A percentile compares a stretch with the other conserved stretches of the same genome.
These are phyloP conservation scores for Pogoniulus pusillus DNA, from an alignment of 2,797 vertebrate genomes.

Conservation along the genomic window DNA sequence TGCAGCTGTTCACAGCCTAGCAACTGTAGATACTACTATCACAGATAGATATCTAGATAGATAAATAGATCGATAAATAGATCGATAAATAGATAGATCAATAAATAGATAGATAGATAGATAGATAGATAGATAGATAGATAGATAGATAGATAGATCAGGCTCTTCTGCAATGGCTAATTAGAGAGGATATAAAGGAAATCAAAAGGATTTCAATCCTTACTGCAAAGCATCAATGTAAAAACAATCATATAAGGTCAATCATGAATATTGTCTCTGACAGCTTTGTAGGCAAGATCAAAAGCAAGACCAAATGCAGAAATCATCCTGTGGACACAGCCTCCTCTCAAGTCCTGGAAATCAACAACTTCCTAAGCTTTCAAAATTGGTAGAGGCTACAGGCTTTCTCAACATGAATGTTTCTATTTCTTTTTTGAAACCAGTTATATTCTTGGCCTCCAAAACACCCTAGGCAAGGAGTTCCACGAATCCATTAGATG, in stretches of 20 bases:
- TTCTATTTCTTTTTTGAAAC: constrained; percentile 37
- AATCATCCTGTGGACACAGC: neutral
- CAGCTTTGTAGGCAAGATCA: neutral
- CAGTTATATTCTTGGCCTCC: neutral
- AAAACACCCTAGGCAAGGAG: neutral
- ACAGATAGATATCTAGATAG: too few species aligned
- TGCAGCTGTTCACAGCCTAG: neutral
- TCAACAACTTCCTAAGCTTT: neutral
- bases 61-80: too few species aligned
- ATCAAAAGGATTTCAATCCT: neutral
- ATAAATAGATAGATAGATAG: too few species aligned
- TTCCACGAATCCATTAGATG: constrained; percentile 45
- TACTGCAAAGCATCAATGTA: neutral
- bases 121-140: too few species aligned
- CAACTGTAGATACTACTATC: neutral
- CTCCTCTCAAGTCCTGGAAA: neutral
- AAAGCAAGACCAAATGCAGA: neutral
- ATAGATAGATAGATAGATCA: neutral
- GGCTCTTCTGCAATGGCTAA: neutral
- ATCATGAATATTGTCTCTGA: neutral
- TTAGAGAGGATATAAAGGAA: neutral
- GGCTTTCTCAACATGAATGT: constrained; percentile 1
- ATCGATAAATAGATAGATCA: neutral
- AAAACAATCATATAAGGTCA: neutral
- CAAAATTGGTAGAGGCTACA: neutral